Conservation (phyloP, 2,888 invertebrate genomes). For the Lumbricus terrestris region DNA sequence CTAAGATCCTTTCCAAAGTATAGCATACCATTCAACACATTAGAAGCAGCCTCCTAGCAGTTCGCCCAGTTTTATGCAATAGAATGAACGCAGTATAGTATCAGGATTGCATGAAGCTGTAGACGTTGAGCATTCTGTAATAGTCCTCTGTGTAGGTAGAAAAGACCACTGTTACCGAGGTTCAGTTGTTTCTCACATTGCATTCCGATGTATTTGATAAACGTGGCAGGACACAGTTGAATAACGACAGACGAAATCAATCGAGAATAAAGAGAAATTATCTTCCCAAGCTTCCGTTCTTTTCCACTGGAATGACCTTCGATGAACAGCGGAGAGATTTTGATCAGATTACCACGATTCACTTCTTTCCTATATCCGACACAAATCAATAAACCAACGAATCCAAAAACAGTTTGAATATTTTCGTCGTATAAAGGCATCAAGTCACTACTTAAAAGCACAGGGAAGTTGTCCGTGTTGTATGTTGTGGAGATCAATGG, state of each 20-base stretch:
- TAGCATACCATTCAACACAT: no score
- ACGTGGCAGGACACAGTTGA: not conserved
- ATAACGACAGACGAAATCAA: not conserved
- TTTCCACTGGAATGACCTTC: not conserved
- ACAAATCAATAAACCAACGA: not conserved
- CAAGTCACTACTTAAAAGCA: not conserved
- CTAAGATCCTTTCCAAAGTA: no score
- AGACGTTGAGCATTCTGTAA: not conserved
- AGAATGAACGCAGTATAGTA: no score
- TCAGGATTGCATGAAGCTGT: no score
- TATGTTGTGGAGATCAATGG: not conserved
- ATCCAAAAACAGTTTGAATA: slow-evolving; percentile 8
- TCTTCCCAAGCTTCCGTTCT: not conserved
- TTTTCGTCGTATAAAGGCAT: not conserved
- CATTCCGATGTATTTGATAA: not conserved
- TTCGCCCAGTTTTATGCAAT: no score
- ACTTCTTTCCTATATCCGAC: not conserved
- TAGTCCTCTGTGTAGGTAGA: not conserved
- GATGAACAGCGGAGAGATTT: not conserved
- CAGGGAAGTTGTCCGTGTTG: not conserved
- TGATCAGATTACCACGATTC: not conserved
- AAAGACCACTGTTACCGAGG: not conserved
- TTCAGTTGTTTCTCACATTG: not conserved
- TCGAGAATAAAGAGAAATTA: not conserved
- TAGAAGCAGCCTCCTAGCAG: no score